Conservation (phyloP, 2,113 vertebrate species). For the Prionailurus viverrinus region DNA sequence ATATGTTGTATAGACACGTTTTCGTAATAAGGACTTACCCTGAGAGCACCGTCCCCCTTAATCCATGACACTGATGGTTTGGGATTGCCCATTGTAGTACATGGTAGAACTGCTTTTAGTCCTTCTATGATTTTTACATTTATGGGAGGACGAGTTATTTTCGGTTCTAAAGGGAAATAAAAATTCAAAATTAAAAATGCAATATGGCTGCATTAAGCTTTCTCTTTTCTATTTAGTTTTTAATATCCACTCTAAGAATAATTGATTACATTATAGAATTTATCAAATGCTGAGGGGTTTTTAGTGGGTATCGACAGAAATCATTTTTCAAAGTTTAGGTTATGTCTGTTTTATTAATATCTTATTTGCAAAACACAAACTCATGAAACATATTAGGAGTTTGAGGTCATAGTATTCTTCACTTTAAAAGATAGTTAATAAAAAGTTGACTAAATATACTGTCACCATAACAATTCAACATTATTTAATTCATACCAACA, state of each 20-base stretch:
- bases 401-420: background rate
- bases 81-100: slow-evolving; percentile 95
- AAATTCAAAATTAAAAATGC: slow-evolving; percentile 55
- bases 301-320: background rate
- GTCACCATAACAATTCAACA: background rate
- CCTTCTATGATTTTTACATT: slow-evolving; percentile 95
- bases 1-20: background rate
- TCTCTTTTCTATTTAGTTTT: slow-evolving; percentile 19
- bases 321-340: background rate
- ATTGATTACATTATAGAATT: background rate
- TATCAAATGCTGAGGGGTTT: background rate
- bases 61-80: slow-evolving; percentile 98
- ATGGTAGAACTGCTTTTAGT: slow-evolving; percentile 96
- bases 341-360: background rate
- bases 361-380: background rate
- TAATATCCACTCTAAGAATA: background rate
- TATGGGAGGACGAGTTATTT: slow-evolving; percentile 95
- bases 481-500: background rate
- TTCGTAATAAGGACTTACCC: slow-evolving; percentile 86
- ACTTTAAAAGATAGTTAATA: slow-evolving; percentile 28
- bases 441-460: background rate
- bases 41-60: slow-evolving; percentile 94
- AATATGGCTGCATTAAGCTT: background rate
- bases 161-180: slow-evolving; percentile 91
- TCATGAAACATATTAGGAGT: background rate